phyloP scores from a whole-genome alignment of 2,888 invertebrate species.

The Nebria salina region DNA sequence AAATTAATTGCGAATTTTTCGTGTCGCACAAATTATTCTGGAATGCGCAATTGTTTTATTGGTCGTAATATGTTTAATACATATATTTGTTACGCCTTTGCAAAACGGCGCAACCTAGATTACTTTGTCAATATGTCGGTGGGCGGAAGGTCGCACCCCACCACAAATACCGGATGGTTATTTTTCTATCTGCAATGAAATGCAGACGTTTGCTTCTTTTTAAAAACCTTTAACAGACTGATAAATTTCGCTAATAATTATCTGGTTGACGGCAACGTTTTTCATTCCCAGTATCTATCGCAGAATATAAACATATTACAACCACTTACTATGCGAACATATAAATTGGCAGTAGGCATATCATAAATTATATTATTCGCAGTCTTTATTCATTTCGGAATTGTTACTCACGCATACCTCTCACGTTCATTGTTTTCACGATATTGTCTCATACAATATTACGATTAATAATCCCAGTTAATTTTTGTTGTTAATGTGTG shows the following conservation, averaged over 20 bases:
- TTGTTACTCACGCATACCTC: too few relatives aligned
- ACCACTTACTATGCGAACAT: background rate
- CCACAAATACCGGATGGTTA: background rate
- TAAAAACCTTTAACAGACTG: background rate
- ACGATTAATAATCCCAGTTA: too few relatives aligned
- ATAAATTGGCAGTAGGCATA: too few relatives aligned
- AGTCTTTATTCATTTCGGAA: too few relatives aligned
- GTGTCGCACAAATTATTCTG: slow-evolving; percentile 4
- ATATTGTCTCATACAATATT: too few relatives aligned
- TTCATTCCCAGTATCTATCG: background rate
- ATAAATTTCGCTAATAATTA: background rate
- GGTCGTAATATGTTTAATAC: slow-evolving; percentile 7
- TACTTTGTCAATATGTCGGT: slow-evolving; percentile 14
- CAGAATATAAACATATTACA: background rate
- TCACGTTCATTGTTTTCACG: too few relatives aligned
- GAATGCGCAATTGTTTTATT: slow-evolving; percentile 24
- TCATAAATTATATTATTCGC: too few relatives aligned
- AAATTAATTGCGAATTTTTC: slow-evolving; percentile 10
- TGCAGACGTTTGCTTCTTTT: background rate
- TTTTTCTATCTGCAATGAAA: background rate
- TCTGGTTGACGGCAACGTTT: background rate
- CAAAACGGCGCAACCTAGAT: slow-evolving; percentile 9
- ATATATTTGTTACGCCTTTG: slow-evolving; percentile 16
- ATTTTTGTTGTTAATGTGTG: background rate
- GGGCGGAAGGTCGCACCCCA: slow-evolving; percentile 9